Percentiles rank a stretch among this genome's conserved stretches.
phyloP scores from a whole-genome alignment of 2,113 vertebrate species.

The Erinaceus europaeus region DNA sequence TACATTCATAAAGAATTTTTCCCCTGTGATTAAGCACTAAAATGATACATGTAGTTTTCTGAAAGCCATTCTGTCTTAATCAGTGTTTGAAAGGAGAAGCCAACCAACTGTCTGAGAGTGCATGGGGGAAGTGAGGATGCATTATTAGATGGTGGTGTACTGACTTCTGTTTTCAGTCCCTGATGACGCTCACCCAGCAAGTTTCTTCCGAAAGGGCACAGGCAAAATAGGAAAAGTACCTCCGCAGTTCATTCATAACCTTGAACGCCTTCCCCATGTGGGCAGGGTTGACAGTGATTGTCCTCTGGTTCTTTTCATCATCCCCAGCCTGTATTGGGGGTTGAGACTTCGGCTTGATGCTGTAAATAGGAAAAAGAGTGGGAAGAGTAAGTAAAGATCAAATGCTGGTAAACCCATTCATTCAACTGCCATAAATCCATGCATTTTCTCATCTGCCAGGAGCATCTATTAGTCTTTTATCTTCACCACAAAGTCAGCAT shows the following conservation, averaged over 20 bases:
- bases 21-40: conserved; percentile 44
- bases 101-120: neutral
- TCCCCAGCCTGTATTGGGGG: conserved; percentile 84
- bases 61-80: neutral
- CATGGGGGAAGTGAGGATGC: conserved; percentile 23
- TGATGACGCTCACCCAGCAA: conserved; percentile 5
- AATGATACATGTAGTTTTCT: conserved; percentile 35
- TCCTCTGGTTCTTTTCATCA: conserved; percentile 86
- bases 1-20: conserved; percentile 56
- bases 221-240: conserved; percentile 80
- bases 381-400: conserved; percentile 29
- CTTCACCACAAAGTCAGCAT: neutral
- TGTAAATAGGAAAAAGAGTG: conserved; percentile 64
- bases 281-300: conserved; percentile 88
- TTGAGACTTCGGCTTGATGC: conserved; percentile 79
- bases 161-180: conserved; percentile 2
- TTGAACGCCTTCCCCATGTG: conserved; percentile 97
- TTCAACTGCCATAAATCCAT: neutral
- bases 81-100: neutral
- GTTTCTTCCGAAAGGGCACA: conserved; percentile 26
- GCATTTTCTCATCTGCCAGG: neutral
- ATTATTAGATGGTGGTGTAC: neutral
- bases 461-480: neutral
- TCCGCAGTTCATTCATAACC: conserved; percentile 95
- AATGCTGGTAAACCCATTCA: neutral